Evolutionary conservation across 1,140 invertebrate species (phyloP).

Genomic region (Babylonia areolata): DNA sequence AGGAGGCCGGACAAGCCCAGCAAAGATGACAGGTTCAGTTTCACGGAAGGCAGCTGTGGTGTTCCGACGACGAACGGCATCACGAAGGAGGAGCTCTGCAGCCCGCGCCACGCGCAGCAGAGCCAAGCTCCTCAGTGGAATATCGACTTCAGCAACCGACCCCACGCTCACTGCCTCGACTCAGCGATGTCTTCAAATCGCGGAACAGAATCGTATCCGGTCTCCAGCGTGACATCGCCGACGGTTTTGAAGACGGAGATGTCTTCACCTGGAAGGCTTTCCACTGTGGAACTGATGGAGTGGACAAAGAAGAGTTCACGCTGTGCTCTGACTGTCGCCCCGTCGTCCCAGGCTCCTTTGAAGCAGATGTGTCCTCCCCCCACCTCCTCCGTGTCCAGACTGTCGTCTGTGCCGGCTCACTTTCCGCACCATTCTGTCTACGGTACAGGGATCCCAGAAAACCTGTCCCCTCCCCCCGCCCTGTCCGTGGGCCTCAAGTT

Average conservation of each 20-base stretch:
- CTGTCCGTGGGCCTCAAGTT: neutral
- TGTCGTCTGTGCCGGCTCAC: neutral
- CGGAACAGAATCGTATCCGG: neutral
- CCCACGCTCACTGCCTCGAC: neutral
- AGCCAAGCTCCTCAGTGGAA: neutral
- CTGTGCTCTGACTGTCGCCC: neutral
- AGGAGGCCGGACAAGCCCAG: neutral
- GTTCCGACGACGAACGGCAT: neutral
- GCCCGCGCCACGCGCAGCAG: neutral
- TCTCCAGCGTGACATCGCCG: neutral
- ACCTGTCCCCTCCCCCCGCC: conserved; percentile 17
- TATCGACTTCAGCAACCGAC: neutral
- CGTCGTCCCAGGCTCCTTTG: neutral
- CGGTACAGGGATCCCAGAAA: neutral
- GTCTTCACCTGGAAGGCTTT: neutral
- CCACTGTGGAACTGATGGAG: neutral
- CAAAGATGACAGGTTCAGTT: neutral
- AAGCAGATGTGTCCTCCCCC: neutral
- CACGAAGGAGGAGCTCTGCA: neutral
- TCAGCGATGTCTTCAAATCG: neutral
- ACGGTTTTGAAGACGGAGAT: neutral
- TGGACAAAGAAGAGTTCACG: neutral
- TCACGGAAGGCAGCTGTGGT: neutral
- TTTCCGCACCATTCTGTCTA: neutral
- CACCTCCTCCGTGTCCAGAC: neutral